Conservation (phyloP, 2,888 invertebrate species). For the Galeopsomyia nigrocyanea region DNA sequence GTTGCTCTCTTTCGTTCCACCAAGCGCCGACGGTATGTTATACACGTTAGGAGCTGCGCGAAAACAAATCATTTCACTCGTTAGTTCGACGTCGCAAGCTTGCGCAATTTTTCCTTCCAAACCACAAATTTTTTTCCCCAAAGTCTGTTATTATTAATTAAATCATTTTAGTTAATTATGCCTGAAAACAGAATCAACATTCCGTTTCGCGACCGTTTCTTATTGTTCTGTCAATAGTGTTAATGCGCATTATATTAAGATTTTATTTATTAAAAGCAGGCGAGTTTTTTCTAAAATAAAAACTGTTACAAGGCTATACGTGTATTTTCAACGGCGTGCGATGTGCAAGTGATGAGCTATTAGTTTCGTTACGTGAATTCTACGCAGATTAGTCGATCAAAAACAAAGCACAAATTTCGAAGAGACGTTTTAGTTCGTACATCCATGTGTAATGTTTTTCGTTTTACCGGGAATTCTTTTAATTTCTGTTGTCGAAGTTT, state of each 20-base stretch:
- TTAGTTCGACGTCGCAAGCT: neutral
- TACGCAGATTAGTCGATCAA: too few relatives aligned
- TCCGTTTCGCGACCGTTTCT: slow-evolving; percentile 2
- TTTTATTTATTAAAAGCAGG: neutral
- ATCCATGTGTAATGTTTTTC: neutral
- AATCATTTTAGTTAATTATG: neutral
- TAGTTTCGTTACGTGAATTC: too few relatives aligned
- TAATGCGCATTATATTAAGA: neutral
- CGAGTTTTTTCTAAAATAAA: neutral
- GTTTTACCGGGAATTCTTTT: slow-evolving; percentile 59
- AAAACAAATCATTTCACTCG: neutral
- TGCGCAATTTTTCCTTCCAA: neutral
- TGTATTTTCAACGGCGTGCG: too few relatives aligned
- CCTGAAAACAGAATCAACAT: slow-evolving; percentile 33
- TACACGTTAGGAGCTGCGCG: slow-evolving; percentile 88
- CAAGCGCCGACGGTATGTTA: slow-evolving; percentile 83
- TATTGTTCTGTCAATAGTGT: neutral
- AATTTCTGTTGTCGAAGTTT: slow-evolving; percentile 52
- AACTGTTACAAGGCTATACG: too few relatives aligned
- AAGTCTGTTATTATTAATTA: too few relatives aligned
- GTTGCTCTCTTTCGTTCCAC: slow-evolving; percentile 74
- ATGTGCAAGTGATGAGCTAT: too few relatives aligned
- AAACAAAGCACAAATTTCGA: too few relatives aligned
- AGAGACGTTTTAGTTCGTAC: too few relatives aligned
- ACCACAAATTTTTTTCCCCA: too few relatives aligned